Conservation (phyloP, 2,888 invertebrate species). For the Scaptomyza flava region DNA sequence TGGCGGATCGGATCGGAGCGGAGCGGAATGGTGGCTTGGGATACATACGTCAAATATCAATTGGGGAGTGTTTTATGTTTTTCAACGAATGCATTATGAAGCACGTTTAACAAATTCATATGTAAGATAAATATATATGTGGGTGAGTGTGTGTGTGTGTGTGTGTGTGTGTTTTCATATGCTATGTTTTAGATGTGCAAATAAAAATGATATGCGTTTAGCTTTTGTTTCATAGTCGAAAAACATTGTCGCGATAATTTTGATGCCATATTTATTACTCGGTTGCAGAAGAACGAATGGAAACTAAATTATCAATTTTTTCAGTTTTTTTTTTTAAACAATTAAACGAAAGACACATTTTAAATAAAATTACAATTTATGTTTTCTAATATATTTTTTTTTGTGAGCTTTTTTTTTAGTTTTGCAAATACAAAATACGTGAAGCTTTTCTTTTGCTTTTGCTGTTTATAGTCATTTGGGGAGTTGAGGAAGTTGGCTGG, state of each 20-base stretch:
- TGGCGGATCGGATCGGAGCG: background rate
- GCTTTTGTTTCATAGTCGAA: constrained; percentile 19
- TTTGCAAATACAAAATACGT: constrained; percentile 50
- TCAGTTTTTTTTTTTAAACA: background rate
- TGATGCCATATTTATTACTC: constrained; percentile 27
- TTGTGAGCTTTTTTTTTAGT: background rate
- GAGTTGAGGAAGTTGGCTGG: background rate
- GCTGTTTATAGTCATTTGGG: constrained; percentile 37
- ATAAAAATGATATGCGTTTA: constrained; percentile 28
- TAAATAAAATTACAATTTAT: constrained; percentile 38
- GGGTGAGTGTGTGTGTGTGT: constrained; percentile 8
- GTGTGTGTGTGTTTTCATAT: background rate
- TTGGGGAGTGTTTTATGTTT: background rate
- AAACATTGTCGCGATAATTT: constrained; percentile 16
- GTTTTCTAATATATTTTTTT: constrained; percentile 1
- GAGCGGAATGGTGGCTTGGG: constrained; percentile 3
- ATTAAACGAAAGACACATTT: constrained; percentile 26
- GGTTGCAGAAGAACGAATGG: constrained; percentile 3
- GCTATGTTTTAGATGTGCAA: constrained; percentile 23
- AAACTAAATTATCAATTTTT: constrained; percentile 14
- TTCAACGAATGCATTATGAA: background rate
- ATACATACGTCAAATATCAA: constrained; percentile 12
- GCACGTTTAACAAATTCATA: background rate
- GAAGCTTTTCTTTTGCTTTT: constrained; percentile 55
- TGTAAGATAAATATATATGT: background rate